Percentiles rank a stretch among this genome's conserved stretches.
Conservation (phyloP, 2,888 invertebrate species). For the Entomobrya multifasciata region DNA sequence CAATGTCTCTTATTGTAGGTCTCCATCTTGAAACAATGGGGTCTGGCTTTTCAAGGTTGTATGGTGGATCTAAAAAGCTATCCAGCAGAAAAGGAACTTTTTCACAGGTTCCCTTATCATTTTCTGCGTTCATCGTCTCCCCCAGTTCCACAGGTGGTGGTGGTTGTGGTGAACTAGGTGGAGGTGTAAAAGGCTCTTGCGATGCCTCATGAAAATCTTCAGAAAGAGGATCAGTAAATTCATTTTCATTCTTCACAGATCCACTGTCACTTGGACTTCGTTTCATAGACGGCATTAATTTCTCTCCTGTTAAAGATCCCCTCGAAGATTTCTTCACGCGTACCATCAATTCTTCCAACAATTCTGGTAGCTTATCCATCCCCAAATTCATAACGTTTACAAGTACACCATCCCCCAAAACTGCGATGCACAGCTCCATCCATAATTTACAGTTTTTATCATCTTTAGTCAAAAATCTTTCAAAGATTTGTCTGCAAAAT, state of each 20-base stretch:
- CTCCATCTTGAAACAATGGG: conserved; percentile 76
- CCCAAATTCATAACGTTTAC: conserved; percentile 78
- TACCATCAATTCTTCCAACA: conserved; percentile 53
- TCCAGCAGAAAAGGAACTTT: conserved; percentile 76
- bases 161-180: too few species aligned
- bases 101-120: too few species aligned
- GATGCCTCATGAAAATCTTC: conserved; percentile 34
- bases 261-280: conserved; percentile 1
- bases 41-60: conserved; percentile 77
- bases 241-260: neutral
- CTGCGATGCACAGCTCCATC: conserved; percentile 77
- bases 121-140: too few species aligned
- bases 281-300: neutral
- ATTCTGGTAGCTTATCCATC: conserved; percentile 73
- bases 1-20: conserved; percentile 76
- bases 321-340: conserved; percentile 41
- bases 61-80: conserved; percentile 75
- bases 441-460: conserved; percentile 77
- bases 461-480: conserved; percentile 64
- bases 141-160: too few species aligned
- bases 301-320: neutral
- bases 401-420: conserved; percentile 77
- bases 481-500: conserved; percentile 71
- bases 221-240: conserved; percentile 42
- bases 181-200: conserved; percentile 1